Base-by-base conservation (phyloP, 2,113 vertebrate species). In the Brevimyrus niger region DNA sequence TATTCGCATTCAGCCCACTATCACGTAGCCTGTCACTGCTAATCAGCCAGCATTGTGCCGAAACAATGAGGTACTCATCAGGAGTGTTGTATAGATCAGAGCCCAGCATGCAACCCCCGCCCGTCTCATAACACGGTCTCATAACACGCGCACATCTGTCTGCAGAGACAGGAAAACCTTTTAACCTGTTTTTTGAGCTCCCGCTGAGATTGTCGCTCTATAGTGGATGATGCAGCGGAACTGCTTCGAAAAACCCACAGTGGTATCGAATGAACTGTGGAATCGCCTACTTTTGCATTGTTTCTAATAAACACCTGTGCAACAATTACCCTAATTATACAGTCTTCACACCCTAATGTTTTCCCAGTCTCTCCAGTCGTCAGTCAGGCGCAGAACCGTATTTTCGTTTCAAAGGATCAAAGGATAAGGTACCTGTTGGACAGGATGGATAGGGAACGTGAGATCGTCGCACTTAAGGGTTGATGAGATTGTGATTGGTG, bases 31-130 rank as follows among this genome's bases (percentile, higher is more conserved):
- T 87, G 23, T 55, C 65, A 35, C 21, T n/a, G 80, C 87, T 84
- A 91, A 91, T 93, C 90, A 92, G 91, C 21, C 21, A 11, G 84
- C 76, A 91, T 91, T 93, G 92, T 93, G 58, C 89, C 89, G 46
- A 87, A 85, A 51, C 15, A 46, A 84, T 23, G 82, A 84, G 82
- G 42, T 21, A 46, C 85, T 87, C 27, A 35, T 1, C 27, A 7
- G 27, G 11, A 44, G 23, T 48, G 46, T 10, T 86, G 85, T 27
- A 55, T 53, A 31, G 48, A 87, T 87, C 85, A 87, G 50, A 55
- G 47, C 11, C n/a, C 85, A 27, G 85, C 23, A 27, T 86, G 27
- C 48, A 17, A 3, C 48, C 44, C 58, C 19, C 87, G n/a, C 69
- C n/a, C 31, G 23, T 76, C 86, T 90, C 61, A n/a, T n/a, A 90